Evolutionary conservation across 1,140 invertebrate species (phyloP), one percentile per base, ranked within the genome.

Genomic region (Drosophila oshimai): DNA sequence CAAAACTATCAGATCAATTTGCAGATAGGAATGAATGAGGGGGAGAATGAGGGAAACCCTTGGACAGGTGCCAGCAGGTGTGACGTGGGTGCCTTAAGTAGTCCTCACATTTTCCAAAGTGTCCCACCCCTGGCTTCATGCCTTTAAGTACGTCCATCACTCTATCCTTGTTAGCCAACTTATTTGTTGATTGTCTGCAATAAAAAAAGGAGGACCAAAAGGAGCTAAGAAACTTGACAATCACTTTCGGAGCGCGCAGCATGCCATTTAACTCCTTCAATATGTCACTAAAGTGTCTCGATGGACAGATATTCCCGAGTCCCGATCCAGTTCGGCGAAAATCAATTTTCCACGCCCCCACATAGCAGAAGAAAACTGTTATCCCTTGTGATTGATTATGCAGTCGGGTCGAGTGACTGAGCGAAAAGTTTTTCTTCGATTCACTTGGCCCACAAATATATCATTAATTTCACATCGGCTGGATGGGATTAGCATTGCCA

Each of bases 311-410:
- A 81, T 61, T 45, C 44, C 41, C 31, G 57, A 17, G 34, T 31
- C 17, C 47, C 47, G 69, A 55, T 45, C 22, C 49, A 41, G 47
- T 26, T 49, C 15, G 20, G 53, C 31, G 74, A 74, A 81, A 87
- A 87, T 87, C 76, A 87, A 87, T 87, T 87, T 79, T 75, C 76
- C 64, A 67, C 67, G 67, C 65, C 65, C 41, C 7, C 61, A 17
- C 20, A 31, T 6, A 46, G 67, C 49, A 62, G 74, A 86, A 77
- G 77, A 74, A 81, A 81, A 87, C 73, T 68, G 64, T 81, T 87
- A 87, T 87, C 83, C 81, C 57, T 45, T 55, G 70, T 87, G 81
- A 87, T 87, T 87, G 81, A 87, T 87, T 87, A 81, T 74, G 81
- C 81, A 75, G 65, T 41, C 67, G 71, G 33, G 39, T 55, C 51